Conservation (phyloP, 2,888 invertebrate species). For the Zygaena filipendulae region DNA sequence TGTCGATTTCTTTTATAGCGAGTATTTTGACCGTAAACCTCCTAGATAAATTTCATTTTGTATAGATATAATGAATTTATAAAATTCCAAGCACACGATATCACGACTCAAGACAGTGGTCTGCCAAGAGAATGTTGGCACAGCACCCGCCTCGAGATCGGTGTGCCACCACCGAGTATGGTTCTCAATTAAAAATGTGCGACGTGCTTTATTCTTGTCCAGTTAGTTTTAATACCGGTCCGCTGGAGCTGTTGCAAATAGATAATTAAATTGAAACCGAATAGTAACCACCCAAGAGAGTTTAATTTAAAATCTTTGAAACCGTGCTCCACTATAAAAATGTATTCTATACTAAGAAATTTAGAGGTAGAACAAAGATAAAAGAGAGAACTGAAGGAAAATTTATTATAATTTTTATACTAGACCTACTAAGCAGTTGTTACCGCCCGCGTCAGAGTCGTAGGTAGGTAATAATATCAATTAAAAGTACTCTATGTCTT, state of each 20-base stretch:
- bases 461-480: too few species aligned
- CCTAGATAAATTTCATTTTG: too few species aligned
- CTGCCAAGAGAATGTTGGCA: slow-evolving; percentile 43
- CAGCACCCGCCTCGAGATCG: slow-evolving; percentile 9
- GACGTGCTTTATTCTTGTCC: slow-evolving; percentile 26
- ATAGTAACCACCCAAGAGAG: slow-evolving; percentile 11
- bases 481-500: too few species aligned
- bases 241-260: slow-evolving; percentile 8
- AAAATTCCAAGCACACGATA: slow-evolving; percentile 39
- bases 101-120: slow-evolving; percentile 27
- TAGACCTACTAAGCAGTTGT: too few species aligned
- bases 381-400: too few species aligned
- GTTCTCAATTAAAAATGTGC: slow-evolving; percentile 41
- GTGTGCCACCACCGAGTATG: slow-evolving; percentile 26
- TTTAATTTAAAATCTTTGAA: slow-evolving; percentile 1
- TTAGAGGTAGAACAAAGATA: slow-evolving; percentile 7
- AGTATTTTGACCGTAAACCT: too few species aligned
- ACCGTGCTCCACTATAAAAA: neutral
- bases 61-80: slow-evolving; percentile 42
- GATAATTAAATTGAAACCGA: slow-evolving; percentile 8
- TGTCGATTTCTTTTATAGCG: too few species aligned
- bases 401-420: too few species aligned
- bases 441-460: too few species aligned
- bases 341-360: slow-evolving; percentile 2
- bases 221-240: slow-evolving; percentile 13